These are phyloP conservation scores for Spea bombifrons DNA, from an alignment of 2,113 vertebrate species.

Conservation along the genomic window DNA sequence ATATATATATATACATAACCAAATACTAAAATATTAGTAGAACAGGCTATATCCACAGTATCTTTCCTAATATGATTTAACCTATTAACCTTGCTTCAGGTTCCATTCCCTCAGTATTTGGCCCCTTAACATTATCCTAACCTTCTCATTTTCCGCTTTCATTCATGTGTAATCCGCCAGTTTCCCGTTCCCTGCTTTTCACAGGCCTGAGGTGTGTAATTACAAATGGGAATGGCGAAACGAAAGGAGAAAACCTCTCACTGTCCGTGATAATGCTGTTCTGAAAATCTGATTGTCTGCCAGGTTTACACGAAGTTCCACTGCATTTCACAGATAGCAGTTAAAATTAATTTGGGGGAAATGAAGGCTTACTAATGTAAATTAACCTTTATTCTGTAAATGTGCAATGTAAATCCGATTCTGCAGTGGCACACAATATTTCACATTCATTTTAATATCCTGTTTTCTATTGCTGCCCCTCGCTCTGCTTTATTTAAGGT, in stretches of 20 bases:
- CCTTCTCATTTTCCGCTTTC: slow-evolving; percentile 29
- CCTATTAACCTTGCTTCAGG: neutral
- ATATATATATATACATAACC: too few relatives aligned
- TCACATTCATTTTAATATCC: too few relatives aligned
- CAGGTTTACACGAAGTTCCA: neutral
- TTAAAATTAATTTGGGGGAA: too few relatives aligned
- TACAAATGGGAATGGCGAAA: neutral
- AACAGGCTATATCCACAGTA: neutral
- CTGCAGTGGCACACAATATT: too few relatives aligned
- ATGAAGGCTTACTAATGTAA: too few relatives aligned
- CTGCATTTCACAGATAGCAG: too few relatives aligned
- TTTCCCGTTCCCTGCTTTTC: slow-evolving; percentile 3
- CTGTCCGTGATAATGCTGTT: neutral
- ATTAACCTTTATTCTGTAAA: too few relatives aligned
- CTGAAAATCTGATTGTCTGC: neutral
- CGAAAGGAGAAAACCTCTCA: neutral
- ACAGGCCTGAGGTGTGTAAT: neutral
- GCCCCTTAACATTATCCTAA: slow-evolving; percentile 27
- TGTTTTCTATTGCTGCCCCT: too few relatives aligned
- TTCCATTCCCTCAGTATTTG: slow-evolving; percentile 11
- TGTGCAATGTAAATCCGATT: too few relatives aligned
- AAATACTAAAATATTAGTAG: too few relatives aligned
- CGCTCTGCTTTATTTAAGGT: too few relatives aligned
- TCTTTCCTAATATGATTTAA: neutral
- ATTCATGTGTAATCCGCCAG: neutral